These are phyloP conservation scores for Platyrinchus mystaceus DNA, from an alignment of 2,797 vertebrate genomes.

Conservation along the genomic window DNA sequence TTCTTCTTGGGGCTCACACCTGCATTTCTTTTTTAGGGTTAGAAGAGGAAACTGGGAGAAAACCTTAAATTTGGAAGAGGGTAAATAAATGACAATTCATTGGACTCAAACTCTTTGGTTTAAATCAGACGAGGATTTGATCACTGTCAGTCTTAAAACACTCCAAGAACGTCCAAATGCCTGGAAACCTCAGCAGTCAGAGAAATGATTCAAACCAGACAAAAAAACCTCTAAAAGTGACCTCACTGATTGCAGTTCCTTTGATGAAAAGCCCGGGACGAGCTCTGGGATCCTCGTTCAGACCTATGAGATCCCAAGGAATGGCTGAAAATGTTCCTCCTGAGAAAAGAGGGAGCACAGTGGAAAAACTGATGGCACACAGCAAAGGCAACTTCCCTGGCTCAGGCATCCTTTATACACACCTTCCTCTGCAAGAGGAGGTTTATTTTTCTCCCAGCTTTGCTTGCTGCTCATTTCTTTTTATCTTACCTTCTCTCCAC, in stretches of 20 bases:
- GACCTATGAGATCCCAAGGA: background rate
- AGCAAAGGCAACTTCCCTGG: background rate
- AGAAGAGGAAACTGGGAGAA: background rate
- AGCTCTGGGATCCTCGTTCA: background rate
- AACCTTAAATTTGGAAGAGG: background rate
- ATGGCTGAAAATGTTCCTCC: background rate
- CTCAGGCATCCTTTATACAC: background rate
- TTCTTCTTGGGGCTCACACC: background rate
- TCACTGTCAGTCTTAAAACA: background rate
- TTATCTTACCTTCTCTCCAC: constrained; percentile 48
- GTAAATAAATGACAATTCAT: background rate
- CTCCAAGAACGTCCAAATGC: background rate
- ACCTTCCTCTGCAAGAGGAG: background rate
- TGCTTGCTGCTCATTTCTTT: constrained; percentile 61
- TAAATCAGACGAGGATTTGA: background rate
- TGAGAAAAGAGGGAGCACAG: background rate
- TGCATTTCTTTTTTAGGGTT: background rate
- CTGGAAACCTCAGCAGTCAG: background rate
- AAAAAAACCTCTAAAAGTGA: background rate
- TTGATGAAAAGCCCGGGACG: background rate
- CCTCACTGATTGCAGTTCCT: background rate
- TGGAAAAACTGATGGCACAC: background rate
- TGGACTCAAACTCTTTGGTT: background rate
- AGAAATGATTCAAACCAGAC: background rate
- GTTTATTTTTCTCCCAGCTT: constrained; percentile 62